A percentile compares a stretch with the other conserved stretches of the same genome.
These are phyloP conservation scores for Pachycephus smyrnensis DNA, from an alignment of 2,888 invertebrate species.

Conservation along the genomic window DNA sequence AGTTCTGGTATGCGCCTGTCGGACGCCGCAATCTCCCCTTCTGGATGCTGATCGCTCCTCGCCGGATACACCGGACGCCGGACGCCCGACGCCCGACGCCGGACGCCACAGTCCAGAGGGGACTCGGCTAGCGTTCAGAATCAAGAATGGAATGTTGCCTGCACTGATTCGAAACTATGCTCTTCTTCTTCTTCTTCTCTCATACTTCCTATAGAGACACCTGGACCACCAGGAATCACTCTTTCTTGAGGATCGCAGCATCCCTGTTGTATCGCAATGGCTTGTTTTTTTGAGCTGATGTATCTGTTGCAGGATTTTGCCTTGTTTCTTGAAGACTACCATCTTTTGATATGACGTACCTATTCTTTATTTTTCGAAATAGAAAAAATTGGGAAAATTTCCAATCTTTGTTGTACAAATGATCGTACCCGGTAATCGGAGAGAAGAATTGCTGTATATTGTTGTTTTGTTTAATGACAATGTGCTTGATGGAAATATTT, in stretches of 20 bases:
- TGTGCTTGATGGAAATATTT: neutral
- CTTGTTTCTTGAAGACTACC: neutral
- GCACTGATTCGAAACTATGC: constrained; percentile 61
- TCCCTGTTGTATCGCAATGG: neutral
- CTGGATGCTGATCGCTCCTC: constrained; percentile 47
- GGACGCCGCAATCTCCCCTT: constrained; percentile 59
- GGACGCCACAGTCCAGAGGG: constrained; percentile 46
- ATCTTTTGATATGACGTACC: neutral
- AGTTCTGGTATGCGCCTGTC: constrained; percentile 51
- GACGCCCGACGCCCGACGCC: constrained; percentile 59
- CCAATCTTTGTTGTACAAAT: neutral
- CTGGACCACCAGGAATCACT: constrained; percentile 53
- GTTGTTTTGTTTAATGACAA: neutral
- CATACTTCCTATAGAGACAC: constrained; percentile 32
- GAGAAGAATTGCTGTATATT: neutral
- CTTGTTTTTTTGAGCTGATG: neutral
- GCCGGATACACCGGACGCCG: constrained; percentile 64
- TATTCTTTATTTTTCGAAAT: neutral
- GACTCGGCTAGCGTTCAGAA: constrained; percentile 50
- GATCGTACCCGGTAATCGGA: neutral
- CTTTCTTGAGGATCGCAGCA: constrained; percentile 15
- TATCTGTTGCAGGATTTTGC: neutral
- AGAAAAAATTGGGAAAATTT: neutral
- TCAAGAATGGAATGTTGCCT: constrained; percentile 61
- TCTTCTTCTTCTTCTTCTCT: constrained; percentile 46